Base-by-base conservation (phyloP, 2,797 vertebrate species). In the Brotula barbata region DNA sequence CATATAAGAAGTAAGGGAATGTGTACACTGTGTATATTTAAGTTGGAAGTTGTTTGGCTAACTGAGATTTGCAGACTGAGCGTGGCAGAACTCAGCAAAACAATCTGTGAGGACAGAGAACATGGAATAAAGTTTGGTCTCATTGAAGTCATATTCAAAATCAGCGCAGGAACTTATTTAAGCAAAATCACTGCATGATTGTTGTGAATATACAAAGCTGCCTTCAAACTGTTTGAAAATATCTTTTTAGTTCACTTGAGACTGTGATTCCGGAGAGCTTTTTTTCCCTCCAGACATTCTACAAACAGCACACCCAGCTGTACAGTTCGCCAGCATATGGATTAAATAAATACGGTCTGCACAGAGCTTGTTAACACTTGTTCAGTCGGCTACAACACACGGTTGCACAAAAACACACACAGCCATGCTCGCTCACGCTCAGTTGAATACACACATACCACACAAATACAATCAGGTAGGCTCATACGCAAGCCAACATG, bases 291-390 rank as follows among this genome's bases (percentile, higher is more conserved):
- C 82, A 85, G 80, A 89, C 78, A 77, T 56, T 72, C 69, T 67
- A 73, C 78, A 16, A 74, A 72, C 73, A 61, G 74, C 72, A 70
- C 71, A 71, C 86, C 4, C 31, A 87, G 84, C 85, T 88, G 85
- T 88, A 89, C 68, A 71, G 77, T 68, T 73, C 78, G 64, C 70
- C 81, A 71, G 79, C 88, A 90, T 90, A 90, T 89, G 87, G 88
- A 90, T 84, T 79, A 85, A 90, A 89, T 90, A 87, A 90, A 89
- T 86, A 79, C 66, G 84, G 82, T 80, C 86, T 83, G 84, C 73
- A 68, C 77, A 68, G 68, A 82, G 81, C 88, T 87, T 90, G 88
- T 90, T 90, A 89, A 90, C 88, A 90, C 88, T 90, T 87, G 88
- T 86, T 88, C 85, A 62, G 66, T 88, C 85, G 82, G 85, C 78